These are phyloP conservation scores for Pseudomugil gertrudae DNA, from an alignment of 2,797 vertebrate species.

Conservation along the genomic window DNA sequence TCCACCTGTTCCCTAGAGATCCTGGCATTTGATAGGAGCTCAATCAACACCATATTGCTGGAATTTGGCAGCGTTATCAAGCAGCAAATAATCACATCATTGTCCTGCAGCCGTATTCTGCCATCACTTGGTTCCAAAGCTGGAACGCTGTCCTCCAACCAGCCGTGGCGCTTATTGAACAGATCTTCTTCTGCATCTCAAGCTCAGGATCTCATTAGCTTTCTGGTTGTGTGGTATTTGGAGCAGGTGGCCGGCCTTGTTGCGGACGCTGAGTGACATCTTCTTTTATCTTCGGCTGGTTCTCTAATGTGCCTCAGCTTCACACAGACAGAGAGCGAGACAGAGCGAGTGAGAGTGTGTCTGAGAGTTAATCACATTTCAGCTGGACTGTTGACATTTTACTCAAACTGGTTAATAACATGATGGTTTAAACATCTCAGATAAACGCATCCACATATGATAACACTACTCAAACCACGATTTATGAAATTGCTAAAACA, in stretches of 20 bases:
- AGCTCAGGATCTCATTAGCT: conserved; percentile 69
- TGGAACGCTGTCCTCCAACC: conserved; percentile 9
- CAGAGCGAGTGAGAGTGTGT: too few species aligned
- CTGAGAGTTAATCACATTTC: conserved; percentile 18
- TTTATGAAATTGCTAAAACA: conserved; percentile 43
- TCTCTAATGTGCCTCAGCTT: conserved; percentile 49
- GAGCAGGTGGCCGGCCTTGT: conserved; percentile 73
- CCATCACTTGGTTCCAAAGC: conserved; percentile 36
- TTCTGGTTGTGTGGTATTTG: conserved; percentile 53
- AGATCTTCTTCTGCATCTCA: conserved; percentile 65
- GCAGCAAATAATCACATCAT: conserved; percentile 72
- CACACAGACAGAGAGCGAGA: conserved; percentile 35
- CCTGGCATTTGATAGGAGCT: conserved; percentile 65
- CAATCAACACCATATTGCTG: conserved; percentile 61
- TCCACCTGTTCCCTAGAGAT: conserved; percentile 63
- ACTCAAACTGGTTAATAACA: conserved; percentile 4
- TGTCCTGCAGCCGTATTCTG: conserved; percentile 58
- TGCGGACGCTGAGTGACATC: conserved; percentile 63
- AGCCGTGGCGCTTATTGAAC: conserved; percentile 62
- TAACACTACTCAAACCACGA: conserved; percentile 35
- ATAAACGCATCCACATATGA: background rate
- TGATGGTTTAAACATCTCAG: too few species aligned
- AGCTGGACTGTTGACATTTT: conserved; percentile 5
- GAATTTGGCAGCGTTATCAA: conserved; percentile 66
- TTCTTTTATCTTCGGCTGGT: conserved; percentile 75